phyloP scores from a whole-genome alignment of 35 echinoderm and acorn worm species.

The Diadema setosum region DNA sequence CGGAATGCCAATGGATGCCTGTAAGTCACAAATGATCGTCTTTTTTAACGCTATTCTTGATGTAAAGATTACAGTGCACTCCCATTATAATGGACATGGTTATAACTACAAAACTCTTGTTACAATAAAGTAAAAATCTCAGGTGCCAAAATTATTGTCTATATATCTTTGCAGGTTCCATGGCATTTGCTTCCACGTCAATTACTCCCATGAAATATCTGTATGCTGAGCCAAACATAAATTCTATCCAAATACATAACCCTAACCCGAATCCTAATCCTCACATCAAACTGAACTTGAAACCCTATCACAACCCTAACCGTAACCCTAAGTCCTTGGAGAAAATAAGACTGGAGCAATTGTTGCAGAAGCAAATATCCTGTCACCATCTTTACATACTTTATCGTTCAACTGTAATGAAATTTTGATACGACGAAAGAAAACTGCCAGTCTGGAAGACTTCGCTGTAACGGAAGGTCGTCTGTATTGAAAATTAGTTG shows the following conservation, averaged over 20 bases:
- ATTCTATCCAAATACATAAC: no score
- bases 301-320: no score
- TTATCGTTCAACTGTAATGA: not conserved
- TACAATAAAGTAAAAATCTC: not conserved
- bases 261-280: no score
- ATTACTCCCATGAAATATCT: not conserved
- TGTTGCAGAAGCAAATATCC: no score
- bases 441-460: no score
- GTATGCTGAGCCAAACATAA: no score
- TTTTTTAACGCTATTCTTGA: not conserved
- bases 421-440: not conserved
- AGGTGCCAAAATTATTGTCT: not conserved
- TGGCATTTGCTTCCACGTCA: not conserved
- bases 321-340: no score
- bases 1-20: constrained; percentile 63
- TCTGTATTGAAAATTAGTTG: not conserved
- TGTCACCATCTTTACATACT: no score
- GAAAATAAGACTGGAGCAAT: no score
- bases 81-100: not conserved
- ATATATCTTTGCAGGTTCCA: not conserved
- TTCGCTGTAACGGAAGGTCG: not conserved
- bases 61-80: not conserved
- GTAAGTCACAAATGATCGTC: not conserved
- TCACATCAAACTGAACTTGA: no score
- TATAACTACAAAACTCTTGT: not conserved